phyloP scores from a whole-genome alignment of 2,888 invertebrate species.

The Harpalus rufipes region DNA sequence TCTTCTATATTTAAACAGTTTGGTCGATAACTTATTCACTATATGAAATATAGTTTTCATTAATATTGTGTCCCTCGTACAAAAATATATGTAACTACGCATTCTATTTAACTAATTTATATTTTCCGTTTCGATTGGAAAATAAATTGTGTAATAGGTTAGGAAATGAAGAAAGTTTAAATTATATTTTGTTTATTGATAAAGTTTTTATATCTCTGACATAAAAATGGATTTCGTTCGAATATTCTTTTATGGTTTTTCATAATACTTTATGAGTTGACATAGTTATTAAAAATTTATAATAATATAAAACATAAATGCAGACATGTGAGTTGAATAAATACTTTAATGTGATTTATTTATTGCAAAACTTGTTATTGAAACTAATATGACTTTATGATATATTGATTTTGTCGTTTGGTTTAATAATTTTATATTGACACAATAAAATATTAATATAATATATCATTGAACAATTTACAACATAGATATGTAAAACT shows the following conservation, averaged over 20 bases:
- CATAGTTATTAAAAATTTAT: constrained; percentile 15
- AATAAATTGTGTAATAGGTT: neutral
- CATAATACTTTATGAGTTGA: constrained; percentile 16
- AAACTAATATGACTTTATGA: neutral
- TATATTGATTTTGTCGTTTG: neutral
- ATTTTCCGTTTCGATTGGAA: neutral
- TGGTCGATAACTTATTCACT: too few species aligned
- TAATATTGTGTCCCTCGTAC: too few species aligned
- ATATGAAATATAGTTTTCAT: too few species aligned
- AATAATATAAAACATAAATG: neutral
- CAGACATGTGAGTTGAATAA: neutral
- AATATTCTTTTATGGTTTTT: constrained; percentile 39
- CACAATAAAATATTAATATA: too few species aligned
- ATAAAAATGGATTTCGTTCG: constrained; percentile 26
- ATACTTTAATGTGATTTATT: neutral
- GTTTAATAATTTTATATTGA: neutral
- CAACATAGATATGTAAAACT: too few species aligned
- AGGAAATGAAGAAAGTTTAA: constrained; percentile 43
- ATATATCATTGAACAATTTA: too few species aligned
- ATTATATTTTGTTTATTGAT: constrained; percentile 52
- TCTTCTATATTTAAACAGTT: too few species aligned
- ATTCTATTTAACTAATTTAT: neutral
- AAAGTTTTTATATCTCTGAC: constrained; percentile 36
- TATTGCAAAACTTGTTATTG: neutral
- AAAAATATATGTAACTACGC: too few species aligned